A percentile compares a stretch with the other conserved stretches of the same genome.
These are phyloP conservation scores for Scolopax bukidnonensis DNA, from an alignment of 2,797 vertebrate species.

Conservation along the genomic window DNA sequence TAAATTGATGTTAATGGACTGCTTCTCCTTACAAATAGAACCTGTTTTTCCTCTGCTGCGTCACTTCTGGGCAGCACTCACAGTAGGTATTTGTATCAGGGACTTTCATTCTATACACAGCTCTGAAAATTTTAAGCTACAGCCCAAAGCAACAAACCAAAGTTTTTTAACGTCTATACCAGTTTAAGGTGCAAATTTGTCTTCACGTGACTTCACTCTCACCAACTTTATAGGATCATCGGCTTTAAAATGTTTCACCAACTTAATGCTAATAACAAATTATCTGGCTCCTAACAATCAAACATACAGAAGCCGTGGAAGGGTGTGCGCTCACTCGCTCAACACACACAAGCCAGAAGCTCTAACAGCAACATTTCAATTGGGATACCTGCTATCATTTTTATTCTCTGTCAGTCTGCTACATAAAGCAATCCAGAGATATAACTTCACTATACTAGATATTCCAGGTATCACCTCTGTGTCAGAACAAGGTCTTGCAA, in stretches of 20 bases:
- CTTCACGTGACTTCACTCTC: not conserved
- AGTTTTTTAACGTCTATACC: not conserved
- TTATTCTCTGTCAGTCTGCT: not conserved
- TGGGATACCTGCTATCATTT: not conserved
- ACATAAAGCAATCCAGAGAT: not conserved
- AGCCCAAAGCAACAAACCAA: not conserved
- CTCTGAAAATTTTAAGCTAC: not conserved
- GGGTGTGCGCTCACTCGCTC: not conserved
- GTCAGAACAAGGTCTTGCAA: not conserved
- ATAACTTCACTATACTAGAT: not conserved
- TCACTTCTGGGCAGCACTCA: not conserved
- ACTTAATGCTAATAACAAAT: not conserved
- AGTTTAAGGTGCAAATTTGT: not conserved
- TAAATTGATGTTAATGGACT: not conserved
- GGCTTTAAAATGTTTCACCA: not conserved
- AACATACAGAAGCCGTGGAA: not conserved
- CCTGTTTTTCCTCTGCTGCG: not conserved
- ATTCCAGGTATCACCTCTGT: not conserved
- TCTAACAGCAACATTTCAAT: not conserved
- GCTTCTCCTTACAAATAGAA: not conserved
- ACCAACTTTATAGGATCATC: rapidly evolving
- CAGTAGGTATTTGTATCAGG: not conserved
- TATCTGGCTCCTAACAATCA: not conserved
- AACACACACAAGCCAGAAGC: not conserved
- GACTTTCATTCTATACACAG: not conserved